phyloP scores from a whole-genome alignment of 2,797 vertebrate genomes.

The Intellagama lesueurii region DNA sequence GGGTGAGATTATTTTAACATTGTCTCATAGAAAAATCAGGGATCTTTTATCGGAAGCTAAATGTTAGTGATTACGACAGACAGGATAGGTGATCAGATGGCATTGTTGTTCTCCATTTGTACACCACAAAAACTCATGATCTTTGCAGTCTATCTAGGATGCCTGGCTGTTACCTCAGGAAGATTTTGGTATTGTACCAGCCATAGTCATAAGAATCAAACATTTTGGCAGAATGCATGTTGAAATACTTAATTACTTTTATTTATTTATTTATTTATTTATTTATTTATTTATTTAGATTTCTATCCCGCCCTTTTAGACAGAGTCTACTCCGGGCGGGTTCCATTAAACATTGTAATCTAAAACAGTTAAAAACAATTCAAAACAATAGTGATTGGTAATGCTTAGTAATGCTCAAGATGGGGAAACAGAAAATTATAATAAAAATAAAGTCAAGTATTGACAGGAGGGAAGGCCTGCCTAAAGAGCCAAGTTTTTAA shows the following conservation, averaged over 20 bases:
- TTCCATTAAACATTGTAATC: too few species aligned
- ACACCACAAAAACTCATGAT: background rate
- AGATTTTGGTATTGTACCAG: background rate
- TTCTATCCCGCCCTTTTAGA: too few species aligned
- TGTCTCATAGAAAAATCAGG: background rate
- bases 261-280: too few species aligned
- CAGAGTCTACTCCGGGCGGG: too few species aligned
- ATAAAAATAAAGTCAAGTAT: too few species aligned
- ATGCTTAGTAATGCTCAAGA: too few species aligned
- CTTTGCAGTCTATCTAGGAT: background rate
- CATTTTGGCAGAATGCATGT: background rate
- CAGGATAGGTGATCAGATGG: background rate
- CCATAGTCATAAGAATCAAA: background rate
- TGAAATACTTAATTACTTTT: background rate
- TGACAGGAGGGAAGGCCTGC: too few species aligned
- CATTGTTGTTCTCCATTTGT: background rate
- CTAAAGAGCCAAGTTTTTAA: too few species aligned
- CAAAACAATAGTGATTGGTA: too few species aligned
- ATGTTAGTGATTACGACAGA: background rate
- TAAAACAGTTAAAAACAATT: too few species aligned
- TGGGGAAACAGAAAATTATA: too few species aligned
- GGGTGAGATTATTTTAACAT: background rate
- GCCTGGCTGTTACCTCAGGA: background rate
- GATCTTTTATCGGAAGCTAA: background rate
- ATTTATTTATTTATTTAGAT: too few species aligned